A percentile compares a stretch with the other conserved stretches of the same genome.
These are phyloP conservation scores for Crotalus helleri DNA, from an alignment of 2,113 vertebrate species.

Conservation along the genomic window DNA sequence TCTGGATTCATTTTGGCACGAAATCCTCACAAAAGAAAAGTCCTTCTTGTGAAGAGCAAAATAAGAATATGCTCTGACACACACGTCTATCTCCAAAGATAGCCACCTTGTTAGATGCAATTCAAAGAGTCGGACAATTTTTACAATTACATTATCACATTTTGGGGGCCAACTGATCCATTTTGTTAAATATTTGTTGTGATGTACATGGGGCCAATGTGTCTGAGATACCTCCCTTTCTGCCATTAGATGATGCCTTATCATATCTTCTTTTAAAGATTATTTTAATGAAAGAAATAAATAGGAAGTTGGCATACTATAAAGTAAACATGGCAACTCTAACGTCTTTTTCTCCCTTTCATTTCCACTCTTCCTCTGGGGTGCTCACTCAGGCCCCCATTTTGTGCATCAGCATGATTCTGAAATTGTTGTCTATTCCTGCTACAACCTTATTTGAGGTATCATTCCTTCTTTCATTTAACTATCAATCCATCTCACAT, in stretches of 20 bases:
- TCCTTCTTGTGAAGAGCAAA: not conserved
- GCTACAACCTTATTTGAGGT: not conserved
- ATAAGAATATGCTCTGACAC: not conserved
- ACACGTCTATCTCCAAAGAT: not conserved
- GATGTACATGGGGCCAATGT: not conserved
- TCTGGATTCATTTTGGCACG: not conserved
- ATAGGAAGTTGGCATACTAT: not conserved
- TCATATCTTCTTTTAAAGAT: not conserved
- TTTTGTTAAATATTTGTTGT: not conserved
- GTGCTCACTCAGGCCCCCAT: not conserved
- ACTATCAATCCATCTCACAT: not conserved
- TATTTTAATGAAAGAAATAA: not conserved
- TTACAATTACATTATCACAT: not conserved
- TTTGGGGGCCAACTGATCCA: not conserved
- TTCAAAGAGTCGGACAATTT: not conserved
- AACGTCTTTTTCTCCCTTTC: not conserved
- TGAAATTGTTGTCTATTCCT: not conserved
- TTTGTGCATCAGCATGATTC: not conserved
- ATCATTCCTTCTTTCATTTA: not conserved
- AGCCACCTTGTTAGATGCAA: not conserved
- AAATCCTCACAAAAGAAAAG: not conserved
- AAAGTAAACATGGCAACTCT: not conserved
- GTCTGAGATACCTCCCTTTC: not conserved
- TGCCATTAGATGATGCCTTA: not conserved
- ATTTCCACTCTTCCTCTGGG: not conserved